Base-by-base conservation (phyloP, 1,140 invertebrate species). In the Eubasilissa regina region DNA sequence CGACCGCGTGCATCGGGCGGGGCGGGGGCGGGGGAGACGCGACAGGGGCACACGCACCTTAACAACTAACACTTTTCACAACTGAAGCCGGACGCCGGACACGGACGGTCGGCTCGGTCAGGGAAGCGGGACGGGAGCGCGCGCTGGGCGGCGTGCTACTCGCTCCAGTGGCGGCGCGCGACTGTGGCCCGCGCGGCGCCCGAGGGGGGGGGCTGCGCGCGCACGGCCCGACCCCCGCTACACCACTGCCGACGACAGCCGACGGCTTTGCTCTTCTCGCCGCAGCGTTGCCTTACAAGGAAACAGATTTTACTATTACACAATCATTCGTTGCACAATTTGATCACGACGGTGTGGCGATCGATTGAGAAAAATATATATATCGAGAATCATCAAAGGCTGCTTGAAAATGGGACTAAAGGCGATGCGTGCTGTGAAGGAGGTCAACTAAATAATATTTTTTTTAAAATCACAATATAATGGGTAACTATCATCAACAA, bases 1-100 rank as follows among this genome's bases (percentile, higher is more conserved):
- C 84, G 86, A 74, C 86, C 86, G 86, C 85, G 82, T 86, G 84
- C 80, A 86, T 73, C 85, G 85, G n/a, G 87, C 87, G 86, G 86
- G 87, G 86, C 86, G 85, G 84, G 84, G 45, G 13, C 21, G 12
- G 19, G 45, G 10, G 13, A 19, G 35, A n/a, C n/a, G 12, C 21
- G 56, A 21, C 56, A 21, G 17, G 35, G 60, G 21, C 60, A 64
- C 66, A 70, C 66, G 47, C 74, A 66, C 51, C 74, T 58, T 12
- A 48, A 12, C n/a, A 44, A 55, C 35, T 17, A 58, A 44, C 62
- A 78, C 77, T 72, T 56, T 48, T 17, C 77, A 60, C 48, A n/a
- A n/a, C n/a, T n/a, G n/a, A n/a, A n/a, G 55, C 51, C 45, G 45
- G 17, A 58, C 86, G 82, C 80, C 83, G 81, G 83, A 83, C 85